Conservation (phyloP, 2,888 invertebrate genomes). For the Spisula solida region DNA sequence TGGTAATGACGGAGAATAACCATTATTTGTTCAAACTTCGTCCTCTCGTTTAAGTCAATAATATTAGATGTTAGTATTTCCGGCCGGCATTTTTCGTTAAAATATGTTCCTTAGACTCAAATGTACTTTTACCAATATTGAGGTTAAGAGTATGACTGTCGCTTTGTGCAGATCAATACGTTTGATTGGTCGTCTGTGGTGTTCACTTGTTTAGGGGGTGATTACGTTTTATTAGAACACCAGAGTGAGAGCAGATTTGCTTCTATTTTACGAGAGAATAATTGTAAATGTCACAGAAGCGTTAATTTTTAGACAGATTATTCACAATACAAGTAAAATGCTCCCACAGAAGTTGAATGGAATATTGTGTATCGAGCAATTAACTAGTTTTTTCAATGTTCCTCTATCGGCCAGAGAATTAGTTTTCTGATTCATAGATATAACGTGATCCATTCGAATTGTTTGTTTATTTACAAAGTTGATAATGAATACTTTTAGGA, state of each 20-base stretch:
- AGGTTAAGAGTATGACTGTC: not conserved
- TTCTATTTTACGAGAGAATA: not conserved
- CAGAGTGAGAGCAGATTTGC: not conserved
- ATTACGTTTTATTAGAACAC: constrained; percentile 2
- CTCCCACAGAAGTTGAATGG: not conserved
- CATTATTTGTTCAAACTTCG: constrained; percentile 11
- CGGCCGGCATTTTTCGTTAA: not conserved
- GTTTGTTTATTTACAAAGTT: too few species aligned
- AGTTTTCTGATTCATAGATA: too few species aligned
- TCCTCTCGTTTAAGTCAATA: constrained; percentile 31
- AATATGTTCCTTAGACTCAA: not conserved
- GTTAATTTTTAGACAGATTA: not conserved
- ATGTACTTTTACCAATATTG: constrained; percentile 26
- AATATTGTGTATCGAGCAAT: too few species aligned
- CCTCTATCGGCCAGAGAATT: too few species aligned
- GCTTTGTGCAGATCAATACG: constrained; percentile 2
- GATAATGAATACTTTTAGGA: too few species aligned
- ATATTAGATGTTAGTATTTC: constrained; percentile 29
- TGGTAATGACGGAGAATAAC: constrained; percentile 11
- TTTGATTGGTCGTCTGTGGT: not conserved
- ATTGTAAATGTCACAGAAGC: not conserved
- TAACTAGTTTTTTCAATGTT: too few species aligned
- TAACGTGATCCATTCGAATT: too few species aligned
- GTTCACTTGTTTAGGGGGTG: not conserved
- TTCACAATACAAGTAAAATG: not conserved